Base-by-base conservation (phyloP, 2,888 invertebrate species). In the Plutella xylostella region DNA sequence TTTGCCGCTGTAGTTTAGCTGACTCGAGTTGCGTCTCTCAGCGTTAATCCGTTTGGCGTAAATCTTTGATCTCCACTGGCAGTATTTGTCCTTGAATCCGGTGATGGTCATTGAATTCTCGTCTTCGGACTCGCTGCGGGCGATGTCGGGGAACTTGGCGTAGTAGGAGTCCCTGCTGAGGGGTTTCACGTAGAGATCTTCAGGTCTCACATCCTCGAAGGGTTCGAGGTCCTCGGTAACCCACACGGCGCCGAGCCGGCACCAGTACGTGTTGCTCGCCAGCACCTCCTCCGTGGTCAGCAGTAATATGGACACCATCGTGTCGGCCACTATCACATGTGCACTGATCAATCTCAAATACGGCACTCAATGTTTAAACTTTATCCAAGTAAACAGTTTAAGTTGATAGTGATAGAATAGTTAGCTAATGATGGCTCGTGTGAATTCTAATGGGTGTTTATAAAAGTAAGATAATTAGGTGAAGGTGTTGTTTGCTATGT, bases 121-220 rank as follows among this genome's bases (percentile, higher is more conserved):
- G 22, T 80, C 83, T 44, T 83, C 83, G 0, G 82, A 82, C 57
- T 80, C 80, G 51, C 83, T 82, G 59, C 80, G 63, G 1, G 72
- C 70, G 63, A 83, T 78, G 37, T 82, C 80, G 1, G 80, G 80
- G 50, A 65, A 65, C 50, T 69, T 78, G 0, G 75, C 60, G 48
- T 83, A 80, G 47, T 82, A 83, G 17, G 67, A 55, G 48, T 82
- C 83, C 57, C 72, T 72, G 14, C 80, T 63, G 1, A 80, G 53
- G 1, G 83, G 82, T 52, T 78, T 82, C 1, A 52, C 46, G 54
- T 65, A 82, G 25, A 62, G 46, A 47, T 78, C 65, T 53, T 80
- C 77, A 0, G 65, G 64, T 52, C 68, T 69, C 3, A 80, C 63
- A 49, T 80, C 80, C 50, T 80, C 79, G 50, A 82, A 82, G 0